phyloP scores from a whole-genome alignment of 1,140 invertebrate species.

The Chlorops oryzae region DNA sequence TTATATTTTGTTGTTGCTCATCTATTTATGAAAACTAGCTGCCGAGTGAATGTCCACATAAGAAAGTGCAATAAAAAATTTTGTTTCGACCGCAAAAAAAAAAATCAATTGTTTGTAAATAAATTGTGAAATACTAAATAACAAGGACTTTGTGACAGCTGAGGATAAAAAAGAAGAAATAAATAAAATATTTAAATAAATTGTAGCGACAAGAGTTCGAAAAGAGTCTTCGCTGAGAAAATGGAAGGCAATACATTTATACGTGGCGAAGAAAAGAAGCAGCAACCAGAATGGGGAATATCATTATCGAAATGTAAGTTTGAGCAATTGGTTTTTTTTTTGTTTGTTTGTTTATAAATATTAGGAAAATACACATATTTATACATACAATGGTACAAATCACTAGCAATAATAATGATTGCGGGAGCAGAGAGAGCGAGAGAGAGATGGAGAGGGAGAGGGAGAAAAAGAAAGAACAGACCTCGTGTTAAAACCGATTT shows the following conservation, averaged over 20 bases:
- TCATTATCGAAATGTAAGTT: conserved; percentile 43
- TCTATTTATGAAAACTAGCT: neutral
- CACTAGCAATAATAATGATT: too few relatives aligned
- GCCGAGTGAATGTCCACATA: neutral
- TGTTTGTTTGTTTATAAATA: too few relatives aligned
- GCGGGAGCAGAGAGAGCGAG: too few relatives aligned
- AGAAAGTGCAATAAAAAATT: neutral
- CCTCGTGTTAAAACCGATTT: too few relatives aligned
- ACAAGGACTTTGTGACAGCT: neutral
- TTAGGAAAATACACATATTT: too few relatives aligned
- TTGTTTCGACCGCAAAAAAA: neutral
- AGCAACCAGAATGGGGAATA: conserved; percentile 45
- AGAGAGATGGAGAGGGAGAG: too few relatives aligned
- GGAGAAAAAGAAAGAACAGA: too few relatives aligned
- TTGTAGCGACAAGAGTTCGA: too few relatives aligned
- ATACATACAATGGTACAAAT: too few relatives aligned
- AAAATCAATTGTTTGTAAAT: neutral
- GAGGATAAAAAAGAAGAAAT: conserved; percentile 4
- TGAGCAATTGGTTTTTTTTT: too few relatives aligned
- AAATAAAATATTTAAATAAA: neutral
- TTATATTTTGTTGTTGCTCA: neutral
- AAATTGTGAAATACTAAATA: neutral
- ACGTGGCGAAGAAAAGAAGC: conserved; percentile 33
- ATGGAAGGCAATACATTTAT: too few relatives aligned
- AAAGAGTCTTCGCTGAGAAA: too few relatives aligned